Base-by-base conservation (phyloP, 2,797 vertebrate species). In the Xyrichtys novacula region DNA sequence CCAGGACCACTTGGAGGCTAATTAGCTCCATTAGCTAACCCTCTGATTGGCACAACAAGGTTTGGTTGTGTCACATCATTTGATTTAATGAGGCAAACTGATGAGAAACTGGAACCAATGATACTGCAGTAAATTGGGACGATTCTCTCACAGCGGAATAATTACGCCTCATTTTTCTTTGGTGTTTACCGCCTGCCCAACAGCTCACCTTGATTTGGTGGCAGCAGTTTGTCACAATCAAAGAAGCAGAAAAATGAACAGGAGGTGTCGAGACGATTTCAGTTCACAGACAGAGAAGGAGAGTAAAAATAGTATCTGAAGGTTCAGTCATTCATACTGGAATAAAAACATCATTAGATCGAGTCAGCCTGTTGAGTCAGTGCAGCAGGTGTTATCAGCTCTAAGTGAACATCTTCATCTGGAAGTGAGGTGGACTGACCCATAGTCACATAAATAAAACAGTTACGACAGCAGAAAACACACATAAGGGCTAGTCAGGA, bases 11-110 rank as follows among this genome's bases (percentile, higher is more conserved):
- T 71, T 59, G 58, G 75, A 78, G 77, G 78, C 76, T 76, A 82
- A 88, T 90, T 84, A 82, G 74, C 76, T 32, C 58, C 69, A 85
- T 87, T 78, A 87, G 84, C 85, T 77, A 85, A 89, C 79, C 81
- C 62, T 80, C 78, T 74, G 70, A 87, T 79, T 85, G 65, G 69
- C 78, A 82, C 80, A 72, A 80, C 66, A 54, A 75, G 70, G 70
- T 74, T 86, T 55, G 71, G 67, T 64, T 75, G 81, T 68, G 79
- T 80, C 34, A 7, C 49, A 53, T 80, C 63, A 44, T 76, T 81
- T 77, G 70, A 86, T 81, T 90, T 85, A 88, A 89, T 80, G 76
- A 88, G 74, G 75, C 70, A 67, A 46, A 65, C 72, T 68, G 78
- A 86, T 75, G 74, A 70, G 73, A 71, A 80, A 67, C 50, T 69